A percentile compares a stretch with the other conserved stretches of the same genome.
Evolutionary conservation across 2,797 vertebrate species (phyloP).

Genomic region (Rhynchotus rufescens): DNA sequence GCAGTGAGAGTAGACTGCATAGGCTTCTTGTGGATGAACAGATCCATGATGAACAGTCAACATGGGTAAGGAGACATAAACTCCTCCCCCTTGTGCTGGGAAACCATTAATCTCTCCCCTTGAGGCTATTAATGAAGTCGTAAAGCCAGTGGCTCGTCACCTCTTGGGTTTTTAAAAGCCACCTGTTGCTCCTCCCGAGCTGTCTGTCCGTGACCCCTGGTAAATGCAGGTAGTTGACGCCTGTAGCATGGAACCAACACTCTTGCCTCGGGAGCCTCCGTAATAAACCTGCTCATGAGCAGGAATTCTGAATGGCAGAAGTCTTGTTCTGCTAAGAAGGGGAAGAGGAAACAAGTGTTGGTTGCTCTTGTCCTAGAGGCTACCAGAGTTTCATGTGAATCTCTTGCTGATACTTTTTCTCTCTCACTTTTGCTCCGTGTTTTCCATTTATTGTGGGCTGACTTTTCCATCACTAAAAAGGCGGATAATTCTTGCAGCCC

Average conservation of each 20-base stretch:
- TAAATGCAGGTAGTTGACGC: constrained; percentile 39
- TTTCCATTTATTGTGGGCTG: neutral
- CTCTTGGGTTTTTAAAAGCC: constrained; percentile 60
- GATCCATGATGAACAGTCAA: constrained; percentile 10
- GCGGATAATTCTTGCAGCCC: neutral
- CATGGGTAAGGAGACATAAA: constrained; percentile 15
- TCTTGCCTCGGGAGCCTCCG: neutral
- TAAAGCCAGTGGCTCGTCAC: constrained; percentile 36
- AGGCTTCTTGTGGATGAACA: neutral
- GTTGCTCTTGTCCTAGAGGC: neutral
- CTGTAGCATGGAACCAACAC: neutral
- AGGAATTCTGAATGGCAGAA: neutral
- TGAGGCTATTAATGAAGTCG: constrained; percentile 34
- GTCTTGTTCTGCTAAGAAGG: neutral
- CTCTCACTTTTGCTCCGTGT: neutral
- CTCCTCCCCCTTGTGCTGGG: constrained; percentile 44
- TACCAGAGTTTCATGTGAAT: neutral
- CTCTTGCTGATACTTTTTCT: neutral
- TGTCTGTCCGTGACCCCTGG: constrained; percentile 28
- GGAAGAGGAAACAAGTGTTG: neutral
- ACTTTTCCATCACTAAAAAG: neutral
- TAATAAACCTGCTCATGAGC: neutral
- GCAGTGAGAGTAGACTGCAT: neutral
- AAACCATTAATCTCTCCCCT: constrained; percentile 51
- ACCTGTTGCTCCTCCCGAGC: constrained; percentile 23